Base-by-base conservation (phyloP, 2,797 vertebrate genomes). In the Mormyrops boulengeri region DNA sequence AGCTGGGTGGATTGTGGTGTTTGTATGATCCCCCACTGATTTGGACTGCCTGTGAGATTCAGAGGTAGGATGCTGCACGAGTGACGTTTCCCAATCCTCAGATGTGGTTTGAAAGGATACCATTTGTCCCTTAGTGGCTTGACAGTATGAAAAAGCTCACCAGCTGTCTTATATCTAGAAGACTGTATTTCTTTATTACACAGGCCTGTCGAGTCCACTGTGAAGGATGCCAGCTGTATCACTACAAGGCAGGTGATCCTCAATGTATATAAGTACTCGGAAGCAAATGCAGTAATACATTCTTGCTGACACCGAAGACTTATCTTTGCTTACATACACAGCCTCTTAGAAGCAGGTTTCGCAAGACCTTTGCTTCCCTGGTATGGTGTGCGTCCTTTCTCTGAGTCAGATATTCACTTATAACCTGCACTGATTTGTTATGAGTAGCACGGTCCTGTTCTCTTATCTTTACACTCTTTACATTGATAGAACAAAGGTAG, bases 1-100 rank as follows among this genome's bases (percentile, higher is more conserved):
- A 57, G 52, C 80, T 17, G 80, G 55, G 2, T 26, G 88, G 12
- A 30, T 4, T 50, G 82, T 88, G 4, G 12, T 89, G 4, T 22
- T 52, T 50, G 22, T 47, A 88, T 5, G 0, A 5, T 88, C 91
- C 88, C 91, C 90, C 73, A 8, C 73, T 19, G 73, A 9, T 82
- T n/a, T 91, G 77, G 84, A 77, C 88, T 90, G 88, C 93, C 50
- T 73, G 73, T 84, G 44, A 34, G 8, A 49, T 85, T 85, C n/a
- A 85, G 44, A 49, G 82, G 38, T 55, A 55, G n/a, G 30, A 30
- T 89, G 38, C 30, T 2, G 14, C 14, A 26, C 2, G 17, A 44
- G 19, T 17, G 47, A 55, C 50, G 19, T n/a, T 41, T 60, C 52
- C 8, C 17, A 34, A 44, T 14, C 73, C 26, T 85, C 17, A 38